Percentiles rank a stretch among this genome's conserved stretches.
Evolutionary conservation across 1,140 invertebrate species (phyloP).

Genomic region (Drosophila setifemur): DNA sequence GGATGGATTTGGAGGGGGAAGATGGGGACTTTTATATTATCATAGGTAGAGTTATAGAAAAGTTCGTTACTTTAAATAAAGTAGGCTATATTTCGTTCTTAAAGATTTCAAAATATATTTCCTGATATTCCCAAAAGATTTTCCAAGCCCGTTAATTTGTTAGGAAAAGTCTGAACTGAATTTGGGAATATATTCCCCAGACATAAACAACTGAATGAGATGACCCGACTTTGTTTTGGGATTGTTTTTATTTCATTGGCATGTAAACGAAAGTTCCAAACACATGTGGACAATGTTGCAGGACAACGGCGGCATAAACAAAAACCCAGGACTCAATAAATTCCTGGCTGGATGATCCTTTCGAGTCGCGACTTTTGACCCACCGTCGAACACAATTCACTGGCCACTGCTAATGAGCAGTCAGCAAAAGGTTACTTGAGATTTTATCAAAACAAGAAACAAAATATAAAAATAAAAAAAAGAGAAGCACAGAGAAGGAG

Average conservation of each 20-base stretch:
- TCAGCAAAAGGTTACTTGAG: slow-evolving; percentile 60
- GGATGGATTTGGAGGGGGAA: too few species aligned
- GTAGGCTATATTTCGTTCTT: too few species aligned
- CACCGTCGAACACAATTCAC: slow-evolving; percentile 42
- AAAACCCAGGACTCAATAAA: slow-evolving; percentile 37
- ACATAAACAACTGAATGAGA: slow-evolving; percentile 26
- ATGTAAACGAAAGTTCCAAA: slow-evolving; percentile 36
- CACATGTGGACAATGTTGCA: slow-evolving; percentile 60
- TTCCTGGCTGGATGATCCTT: slow-evolving; percentile 41
- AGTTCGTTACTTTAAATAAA: too few species aligned
- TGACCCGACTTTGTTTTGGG: not conserved
- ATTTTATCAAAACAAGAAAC: slow-evolving; percentile 72
- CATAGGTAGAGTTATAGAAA: too few species aligned
- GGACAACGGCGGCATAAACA: slow-evolving; percentile 63
- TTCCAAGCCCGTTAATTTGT: not conserved
- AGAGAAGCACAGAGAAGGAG: too few species aligned
- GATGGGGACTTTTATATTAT: too few species aligned
- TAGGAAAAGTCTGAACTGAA: not conserved
- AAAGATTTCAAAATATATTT: too few species aligned
- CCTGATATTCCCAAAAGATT: not conserved
- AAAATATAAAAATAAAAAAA: too few species aligned
- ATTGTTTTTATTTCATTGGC: slow-evolving; percentile 23
- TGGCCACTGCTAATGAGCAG: slow-evolving; percentile 56
- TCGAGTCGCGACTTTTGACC: slow-evolving; percentile 57
- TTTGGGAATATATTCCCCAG: slow-evolving; percentile 3